Evolutionary conservation across 2,888 invertebrate species (phyloP), one percentile per base, ranked within the genome.

Genomic region (Troilus luridus): DNA sequence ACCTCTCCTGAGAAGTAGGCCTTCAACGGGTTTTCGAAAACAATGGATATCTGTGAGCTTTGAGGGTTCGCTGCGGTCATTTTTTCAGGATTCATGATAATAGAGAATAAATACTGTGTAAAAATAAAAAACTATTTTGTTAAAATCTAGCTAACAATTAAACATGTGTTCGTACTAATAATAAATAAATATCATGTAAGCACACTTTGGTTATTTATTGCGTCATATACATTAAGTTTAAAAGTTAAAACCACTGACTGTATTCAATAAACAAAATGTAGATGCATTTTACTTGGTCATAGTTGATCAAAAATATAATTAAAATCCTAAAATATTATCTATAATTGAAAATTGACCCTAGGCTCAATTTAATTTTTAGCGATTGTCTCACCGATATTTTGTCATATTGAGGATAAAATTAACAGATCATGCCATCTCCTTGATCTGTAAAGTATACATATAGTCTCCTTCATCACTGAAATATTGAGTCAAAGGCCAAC

Each of bases 1-100:
- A 85, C 21, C 21, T 85, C 81, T 21, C 81, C 81, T n/a, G 81
- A 21, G 54, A 85, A 54, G 56, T 85, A 85, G 9, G 56, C 54
- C 54, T 85, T 85, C 21, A 54, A 56, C 3, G 81, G 81, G n/a
- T 85, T 85, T 85, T 85, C 81, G 10, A 85, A 85, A 56, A 85
- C 11, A 9, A 85, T 85, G 54, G 54, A 27, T n/a, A 85, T 85
- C 12, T 8, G 56, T 10, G 81, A 85, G 72, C 72, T 72, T 14
- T 72, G 27, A 27, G 72, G 24, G 3, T 72, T 27, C 14, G 0
- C 14, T 11, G 67, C 24, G 27, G 72, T 56, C 56, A 11, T 56
- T 56, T 21, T 56, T 56, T 0, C 41, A 19, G 54, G 81, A 85
- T 85, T n/a, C 81, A 85, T 85, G 56, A 0, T 85, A 21, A 19